Evolutionary conservation across 2,888 invertebrate species (phyloP), one percentile per base, ranked within the genome.

Genomic region (Platerodrilus igneus): DNA sequence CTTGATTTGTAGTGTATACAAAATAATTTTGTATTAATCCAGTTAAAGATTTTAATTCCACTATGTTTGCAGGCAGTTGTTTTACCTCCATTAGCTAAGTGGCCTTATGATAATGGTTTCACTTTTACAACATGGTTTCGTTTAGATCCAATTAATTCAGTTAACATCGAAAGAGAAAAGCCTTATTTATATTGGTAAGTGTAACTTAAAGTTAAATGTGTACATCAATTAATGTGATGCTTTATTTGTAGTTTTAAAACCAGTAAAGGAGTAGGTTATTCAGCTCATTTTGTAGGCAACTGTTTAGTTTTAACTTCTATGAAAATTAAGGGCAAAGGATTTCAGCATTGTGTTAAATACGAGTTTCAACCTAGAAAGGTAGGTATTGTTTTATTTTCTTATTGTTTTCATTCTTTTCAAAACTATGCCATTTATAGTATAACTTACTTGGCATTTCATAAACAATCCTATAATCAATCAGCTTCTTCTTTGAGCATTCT

Each of bases 81-180:
- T 27, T 76, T 99, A 61, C 97, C 99, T 34, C 99, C 99, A 10
- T 75, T 99, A 63, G 91, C 95, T 48, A 85, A 91, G 69, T 99
- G 97, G 96, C 99, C 99, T 20, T 91, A 97, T 73, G 96, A 97
- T 73, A 95, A 85, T 72, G 99, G 99, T 42, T 99, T 97, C 81
- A 97, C 99, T 35, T 99, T 99, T 73, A 92, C 94, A 59, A 96
- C 96, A 57, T 99, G 99, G 99, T 92, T 99, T 70, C 82, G 97
- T 47, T 78, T 99, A 66, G 99, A 99, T 75, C 94, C 95, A 62
- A 90, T 94, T 72, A 95, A 95, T 76, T 93, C 94, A 42, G 94
- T 94, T 68, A 95, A 94, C 76, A 96, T 97, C 66, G 99, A 99
- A 74, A 78, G 95, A 58, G 97, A 99, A 73, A 95, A 95, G 71